Base-by-base conservation (phyloP, 2,113 vertebrate species). In the Pluvialis apricaria region DNA sequence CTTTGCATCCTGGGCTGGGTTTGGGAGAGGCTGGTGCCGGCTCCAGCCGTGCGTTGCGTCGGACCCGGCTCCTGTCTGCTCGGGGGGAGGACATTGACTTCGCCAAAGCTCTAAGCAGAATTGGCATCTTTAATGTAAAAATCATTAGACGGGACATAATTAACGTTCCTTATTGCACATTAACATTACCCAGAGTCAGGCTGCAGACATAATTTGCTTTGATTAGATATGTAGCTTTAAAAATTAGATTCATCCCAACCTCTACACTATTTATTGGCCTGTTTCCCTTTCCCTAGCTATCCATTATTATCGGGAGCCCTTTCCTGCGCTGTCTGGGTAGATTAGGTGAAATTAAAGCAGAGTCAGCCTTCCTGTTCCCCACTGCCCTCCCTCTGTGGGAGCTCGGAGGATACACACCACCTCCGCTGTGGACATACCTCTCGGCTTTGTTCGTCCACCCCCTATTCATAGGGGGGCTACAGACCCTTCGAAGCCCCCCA, bases 131-230 rank as follows among this genome's bases (percentile, higher is more conserved):
- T 90, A 95, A 96, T 84, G 52, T 75, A 83, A 69, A 90, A 87
- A 83, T 89, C 92, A 75, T 93, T 95, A 86, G 78, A 29, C 3
- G 55, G 88, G 76, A 65, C 66, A 13, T 96, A 88, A 95, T 96
- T 94, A 97, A 84, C 18, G 70, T 29, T 95, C 80, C 73, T 88
- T 93, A 44, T 90, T 96, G 60, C 81, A 79, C 62, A 65, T 84
- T 94, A 96, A 95, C 72, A 24, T 96, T 94, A 89, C 36, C 94
- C 97, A 95, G 96, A 97, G 92, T 90, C 93, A 83, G 82, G 72
- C 92, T 88, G 89, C 82, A 86, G 90, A 77, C 15, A 2, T 95
- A 76, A 95, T 96, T 94, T 75, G 52, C 87, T 88, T 94, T 96
- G 78, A 95, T 97, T 96, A 82, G 86, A 90, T 95, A 77, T 9